Percentiles rank a stretch among this genome's conserved stretches.
Evolutionary conservation across 1,140 invertebrate species (phyloP).

Genomic region (Bombus sibiricus): DNA sequence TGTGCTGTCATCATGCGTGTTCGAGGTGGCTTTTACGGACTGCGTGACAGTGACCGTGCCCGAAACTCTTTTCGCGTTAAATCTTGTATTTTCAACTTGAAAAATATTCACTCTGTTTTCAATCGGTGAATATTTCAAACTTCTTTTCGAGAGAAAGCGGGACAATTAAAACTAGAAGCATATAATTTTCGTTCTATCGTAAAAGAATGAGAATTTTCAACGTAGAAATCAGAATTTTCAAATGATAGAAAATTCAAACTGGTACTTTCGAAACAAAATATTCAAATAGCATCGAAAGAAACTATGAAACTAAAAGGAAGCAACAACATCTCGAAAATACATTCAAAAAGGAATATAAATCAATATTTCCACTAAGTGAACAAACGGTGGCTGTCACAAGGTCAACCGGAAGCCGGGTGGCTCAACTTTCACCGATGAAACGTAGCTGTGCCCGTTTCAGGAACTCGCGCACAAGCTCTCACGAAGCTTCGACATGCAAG

Average conservation of each 20-base stretch:
- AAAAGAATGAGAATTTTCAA: neutral
- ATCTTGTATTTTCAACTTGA: too few relatives aligned
- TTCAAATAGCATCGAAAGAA: neutral
- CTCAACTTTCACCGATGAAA: conserved; percentile 34
- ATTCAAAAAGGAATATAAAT: neutral
- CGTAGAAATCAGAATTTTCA: neutral
- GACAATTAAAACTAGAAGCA: neutral
- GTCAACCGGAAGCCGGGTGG: conserved; percentile 11
- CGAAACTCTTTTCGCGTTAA: neutral
- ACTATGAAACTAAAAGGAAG: neutral
- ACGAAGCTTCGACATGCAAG: conserved; percentile 93
- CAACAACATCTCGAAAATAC: neutral
- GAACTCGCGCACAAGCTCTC: conserved; percentile 92
- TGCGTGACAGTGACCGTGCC: conserved; percentile 43
- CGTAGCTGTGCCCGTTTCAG: conserved; percentile 81
- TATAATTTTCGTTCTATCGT: neutral
- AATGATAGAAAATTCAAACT: neutral
- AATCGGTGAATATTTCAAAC: neutral
- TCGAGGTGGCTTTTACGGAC: conserved; percentile 36
- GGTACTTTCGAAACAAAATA: neutral
- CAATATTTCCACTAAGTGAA: neutral
- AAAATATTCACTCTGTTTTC: too few relatives aligned
- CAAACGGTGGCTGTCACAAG: conserved; percentile 29
- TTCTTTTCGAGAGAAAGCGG: neutral
- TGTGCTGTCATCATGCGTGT: conserved; percentile 56